These are phyloP conservation scores for Ferrisia virgata DNA, from an alignment of 2,888 invertebrate species.

Conservation along the genomic window DNA sequence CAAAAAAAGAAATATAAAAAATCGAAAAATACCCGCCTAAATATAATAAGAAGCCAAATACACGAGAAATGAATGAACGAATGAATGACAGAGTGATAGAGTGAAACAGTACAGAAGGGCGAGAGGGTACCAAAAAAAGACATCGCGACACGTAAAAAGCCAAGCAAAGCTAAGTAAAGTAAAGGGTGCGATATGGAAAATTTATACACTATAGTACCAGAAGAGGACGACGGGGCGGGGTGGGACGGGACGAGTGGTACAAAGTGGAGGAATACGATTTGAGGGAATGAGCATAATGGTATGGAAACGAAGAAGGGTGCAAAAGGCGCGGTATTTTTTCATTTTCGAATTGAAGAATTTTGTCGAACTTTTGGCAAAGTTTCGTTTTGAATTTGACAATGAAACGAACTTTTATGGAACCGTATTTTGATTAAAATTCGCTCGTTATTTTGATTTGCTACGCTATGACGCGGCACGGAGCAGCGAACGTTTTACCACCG, in stretches of 20 bases:
- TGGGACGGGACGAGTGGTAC: not conserved
- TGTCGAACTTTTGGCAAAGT: conserved; percentile 16
- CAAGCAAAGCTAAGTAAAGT: not conserved
- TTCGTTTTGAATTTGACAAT: conserved; percentile 24
- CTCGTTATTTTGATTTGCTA: conserved; percentile 27
- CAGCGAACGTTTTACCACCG: no score
- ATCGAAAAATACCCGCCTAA: not conserved
- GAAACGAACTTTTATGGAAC: conserved; percentile 34
- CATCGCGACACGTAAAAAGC: not conserved
- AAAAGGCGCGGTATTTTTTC: not conserved
- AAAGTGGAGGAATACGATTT: no score
- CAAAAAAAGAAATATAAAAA: not conserved
- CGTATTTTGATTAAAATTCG: conserved; percentile 37
- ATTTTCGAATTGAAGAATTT: conserved; percentile 24
- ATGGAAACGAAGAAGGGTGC: not conserved
- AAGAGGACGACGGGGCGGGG: not conserved
- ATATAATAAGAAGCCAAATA: no score
- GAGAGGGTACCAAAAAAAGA: no score
- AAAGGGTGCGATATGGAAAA: not conserved
- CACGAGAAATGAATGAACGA: no score
- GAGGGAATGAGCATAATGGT: no score
- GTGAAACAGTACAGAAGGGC: no score
- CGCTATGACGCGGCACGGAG: no score
- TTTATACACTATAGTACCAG: not conserved
- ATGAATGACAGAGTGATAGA: no score